Base-by-base conservation (phyloP, 2,888 invertebrate species). In the Nowickia ferox region DNA sequence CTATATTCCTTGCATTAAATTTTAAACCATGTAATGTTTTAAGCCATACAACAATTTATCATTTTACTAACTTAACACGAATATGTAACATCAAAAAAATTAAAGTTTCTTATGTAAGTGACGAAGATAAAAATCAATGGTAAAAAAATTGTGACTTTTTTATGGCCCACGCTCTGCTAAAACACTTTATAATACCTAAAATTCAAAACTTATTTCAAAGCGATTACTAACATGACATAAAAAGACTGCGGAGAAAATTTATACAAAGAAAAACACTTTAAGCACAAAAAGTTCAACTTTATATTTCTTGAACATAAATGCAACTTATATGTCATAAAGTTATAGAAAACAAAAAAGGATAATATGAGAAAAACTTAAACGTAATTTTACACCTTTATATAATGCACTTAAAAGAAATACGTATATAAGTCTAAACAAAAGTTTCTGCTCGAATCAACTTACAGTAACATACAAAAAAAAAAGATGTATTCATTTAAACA, bases 241-340 rank as follows among this genome's bases (percentile, higher is more conserved):
- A 40, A 59, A 46, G 30, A 10, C 55, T 44, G 22, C 53, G 3
- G 19, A 69, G 10, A 22, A 22, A 51, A 40, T n/a, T 1, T 63
- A 5, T 9, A 48, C 71, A 72, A 59, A 38, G 22, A 40, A 74
- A 13, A 66, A 66, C 42, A 57, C 11, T 19, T 79, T 46, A 63
- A 76, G 40, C 19, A 69, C 46, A 61, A 82, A 72, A 83, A 72
- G 17, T 79, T 78, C 22, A 75, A 59, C 68, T 53, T 81, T 51
- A 68, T 38, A 68, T 61, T 78, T 44, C 48, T 74, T 17, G 11
- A 63, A 68, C 61, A 68, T 42, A 78, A 79, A 83, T 83, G 75
- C 83, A 75, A 82, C 83, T 83, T 79, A 59, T 71, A 83, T 83
- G 83, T 86, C 86, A 86, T 83, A 86, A 86, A 83, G 86, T 86